These are phyloP conservation scores for Procambarus virginalis DNA, from an alignment of 1,140 invertebrate genomes.

Conservation along the genomic window DNA sequence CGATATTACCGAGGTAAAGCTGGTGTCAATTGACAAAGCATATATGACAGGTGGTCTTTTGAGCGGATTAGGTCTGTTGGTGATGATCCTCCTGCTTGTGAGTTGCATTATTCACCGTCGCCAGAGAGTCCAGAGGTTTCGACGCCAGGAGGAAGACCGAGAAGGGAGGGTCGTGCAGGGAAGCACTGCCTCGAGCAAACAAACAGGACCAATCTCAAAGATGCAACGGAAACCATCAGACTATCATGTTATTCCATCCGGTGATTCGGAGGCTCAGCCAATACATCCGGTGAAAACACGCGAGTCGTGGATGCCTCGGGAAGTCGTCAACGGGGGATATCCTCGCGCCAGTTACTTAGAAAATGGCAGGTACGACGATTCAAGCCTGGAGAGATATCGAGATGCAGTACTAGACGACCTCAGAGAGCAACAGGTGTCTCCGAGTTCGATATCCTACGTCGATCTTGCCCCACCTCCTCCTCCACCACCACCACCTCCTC, in stretches of 20 bases:
- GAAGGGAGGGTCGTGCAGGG: slow-evolving; percentile 22
- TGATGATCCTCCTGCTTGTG: slow-evolving; percentile 43
- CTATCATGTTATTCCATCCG: slow-evolving; percentile 81
- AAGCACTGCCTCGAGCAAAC: too few relatives aligned
- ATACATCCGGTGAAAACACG: slow-evolving; percentile 74
- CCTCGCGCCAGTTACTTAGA: slow-evolving; percentile 24
- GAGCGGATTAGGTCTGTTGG: slow-evolving; percentile 37
- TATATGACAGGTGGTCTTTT: slow-evolving; percentile 56
- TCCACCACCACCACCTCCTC: neutral
- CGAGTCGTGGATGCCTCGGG: slow-evolving; percentile 13
- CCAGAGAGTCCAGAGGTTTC: slow-evolving; percentile 46
- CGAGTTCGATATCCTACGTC: slow-evolving; percentile 50
- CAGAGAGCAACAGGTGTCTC: slow-evolving; percentile 30
- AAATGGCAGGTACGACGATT: slow-evolving; percentile 33
- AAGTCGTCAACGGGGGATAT: slow-evolving; percentile 40
- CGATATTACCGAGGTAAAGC: slow-evolving; percentile 41
- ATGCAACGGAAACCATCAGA: slow-evolving; percentile 77
- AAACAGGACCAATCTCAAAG: neutral
- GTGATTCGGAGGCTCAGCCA: slow-evolving; percentile 77
- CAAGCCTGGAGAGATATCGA: slow-evolving; percentile 23
- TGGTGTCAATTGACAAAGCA: slow-evolving; percentile 20
- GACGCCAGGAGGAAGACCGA: slow-evolving; percentile 49
- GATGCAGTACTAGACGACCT: slow-evolving; percentile 42
- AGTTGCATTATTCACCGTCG: slow-evolving; percentile 50
- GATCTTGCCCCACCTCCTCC: neutral